Evolutionary conservation across 2,888 invertebrate species (phyloP).

Genomic region (Oxyteleia sp.): DNA sequence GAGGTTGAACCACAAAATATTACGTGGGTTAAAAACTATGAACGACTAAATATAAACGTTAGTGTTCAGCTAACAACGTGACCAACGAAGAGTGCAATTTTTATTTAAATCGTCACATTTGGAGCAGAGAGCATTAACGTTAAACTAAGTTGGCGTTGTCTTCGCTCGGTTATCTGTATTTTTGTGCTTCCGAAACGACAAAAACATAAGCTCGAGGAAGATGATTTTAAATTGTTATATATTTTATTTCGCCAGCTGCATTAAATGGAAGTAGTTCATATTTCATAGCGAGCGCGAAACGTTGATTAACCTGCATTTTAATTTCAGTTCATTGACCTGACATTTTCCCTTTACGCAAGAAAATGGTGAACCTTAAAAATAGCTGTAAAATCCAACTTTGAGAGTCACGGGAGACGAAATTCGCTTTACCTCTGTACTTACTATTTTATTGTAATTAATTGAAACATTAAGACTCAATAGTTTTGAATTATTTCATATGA

Average conservation of each 20-base stretch:
- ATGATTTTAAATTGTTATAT: conserved; percentile 39
- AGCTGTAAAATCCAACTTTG: background rate
- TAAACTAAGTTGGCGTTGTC: conserved; percentile 30
- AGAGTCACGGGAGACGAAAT: background rate
- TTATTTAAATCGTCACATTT: conserved; percentile 19
- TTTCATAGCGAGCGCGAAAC: conserved; percentile 23
- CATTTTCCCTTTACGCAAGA: background rate
- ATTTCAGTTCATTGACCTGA: conserved; percentile 9
- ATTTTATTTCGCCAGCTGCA: conserved; percentile 21
- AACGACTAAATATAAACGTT: too few species aligned
- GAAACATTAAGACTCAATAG: too few species aligned
- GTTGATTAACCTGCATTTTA: conserved; percentile 34
- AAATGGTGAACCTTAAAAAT: background rate
- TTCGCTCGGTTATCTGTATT: conserved; percentile 2
- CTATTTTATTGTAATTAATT: background rate
- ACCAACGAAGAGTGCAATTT: too few species aligned
- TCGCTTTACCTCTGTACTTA: background rate
- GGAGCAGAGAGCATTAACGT: conserved; percentile 10
- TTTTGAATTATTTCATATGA: too few species aligned
- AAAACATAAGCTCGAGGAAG: conserved; percentile 26
- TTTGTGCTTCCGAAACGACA: conserved; percentile 25
- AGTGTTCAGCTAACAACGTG: too few species aligned
- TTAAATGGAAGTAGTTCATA: conserved; percentile 23
- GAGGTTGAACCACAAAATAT: too few species aligned
- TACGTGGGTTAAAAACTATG: too few species aligned